phyloP scores from a whole-genome alignment of 2,113 vertebrate genomes.

The Epinephelus lanceolatus region DNA sequence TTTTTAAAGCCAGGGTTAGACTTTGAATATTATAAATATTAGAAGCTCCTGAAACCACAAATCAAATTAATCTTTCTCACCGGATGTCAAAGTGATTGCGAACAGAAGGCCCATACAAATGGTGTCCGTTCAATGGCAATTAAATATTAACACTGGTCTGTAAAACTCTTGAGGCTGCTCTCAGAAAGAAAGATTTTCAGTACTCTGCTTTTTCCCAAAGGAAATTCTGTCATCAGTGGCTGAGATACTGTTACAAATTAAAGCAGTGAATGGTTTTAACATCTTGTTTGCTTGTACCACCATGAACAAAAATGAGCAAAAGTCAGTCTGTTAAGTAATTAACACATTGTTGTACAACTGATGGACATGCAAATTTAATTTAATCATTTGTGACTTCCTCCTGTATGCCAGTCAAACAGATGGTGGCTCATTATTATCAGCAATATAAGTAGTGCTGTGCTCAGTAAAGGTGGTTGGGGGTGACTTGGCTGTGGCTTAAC shows the following conservation, averaged over 20 bases:
- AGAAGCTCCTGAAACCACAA: conserved; percentile 19
- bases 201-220: background rate
- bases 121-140: background rate
- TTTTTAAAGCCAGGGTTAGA: background rate
- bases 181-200: background rate
- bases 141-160: background rate
- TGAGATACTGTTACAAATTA: background rate
- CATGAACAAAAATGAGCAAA: background rate
- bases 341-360: background rate
- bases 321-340: background rate
- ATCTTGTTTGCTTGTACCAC: background rate
- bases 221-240: background rate
- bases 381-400: background rate
- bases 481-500: conserved; percentile 6
- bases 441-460: background rate
- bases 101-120: conserved; percentile 39
- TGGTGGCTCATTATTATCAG: background rate
- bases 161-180: background rate
- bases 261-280: background rate
- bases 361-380: background rate
- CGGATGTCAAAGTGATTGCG: background rate
- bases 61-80: conserved; percentile 28
- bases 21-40: conserved; percentile 34
- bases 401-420: background rate
- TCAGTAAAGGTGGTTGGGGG: background rate